Conservation (phyloP, 1,140 invertebrate species). For the Arion vulgaris region DNA sequence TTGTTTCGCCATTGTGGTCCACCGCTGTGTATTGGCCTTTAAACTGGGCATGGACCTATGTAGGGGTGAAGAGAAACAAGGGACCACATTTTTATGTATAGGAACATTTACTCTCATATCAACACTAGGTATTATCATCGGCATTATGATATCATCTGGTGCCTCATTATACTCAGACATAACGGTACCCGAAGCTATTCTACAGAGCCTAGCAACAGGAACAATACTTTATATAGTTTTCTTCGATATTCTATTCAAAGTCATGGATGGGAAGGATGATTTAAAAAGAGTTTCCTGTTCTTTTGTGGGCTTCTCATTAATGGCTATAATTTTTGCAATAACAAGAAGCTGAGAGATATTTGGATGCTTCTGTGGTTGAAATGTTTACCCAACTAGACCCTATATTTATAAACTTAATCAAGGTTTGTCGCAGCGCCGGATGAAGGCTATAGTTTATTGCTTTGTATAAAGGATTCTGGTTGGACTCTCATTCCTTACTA, state of each 20-base stretch:
- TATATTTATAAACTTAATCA: too few relatives aligned
- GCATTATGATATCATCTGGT: constrained; percentile 74
- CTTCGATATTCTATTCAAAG: constrained; percentile 87
- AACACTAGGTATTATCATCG: constrained; percentile 78
- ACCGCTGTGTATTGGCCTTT: constrained; percentile 62
- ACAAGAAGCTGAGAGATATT: constrained; percentile 44
- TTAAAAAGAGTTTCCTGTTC: constrained; percentile 65
- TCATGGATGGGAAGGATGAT: constrained; percentile 68
- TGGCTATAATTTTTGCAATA: constrained; percentile 65
- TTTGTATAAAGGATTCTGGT: too few relatives aligned
- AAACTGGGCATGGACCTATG: constrained; percentile 64
- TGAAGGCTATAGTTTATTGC: too few relatives aligned
- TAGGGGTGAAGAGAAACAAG: constrained; percentile 75
- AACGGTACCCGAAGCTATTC: constrained; percentile 74
- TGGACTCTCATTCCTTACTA: too few relatives aligned
- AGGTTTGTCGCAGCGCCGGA: too few relatives aligned
- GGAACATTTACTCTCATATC: constrained; percentile 80
- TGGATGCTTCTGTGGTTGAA: neutral
- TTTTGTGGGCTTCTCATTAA: constrained; percentile 66
- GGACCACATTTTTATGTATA: constrained; percentile 68
- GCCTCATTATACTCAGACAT: constrained; percentile 65
- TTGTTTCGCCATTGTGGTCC: constrained; percentile 62
- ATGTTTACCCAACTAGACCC: too few relatives aligned
- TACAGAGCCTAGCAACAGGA: constrained; percentile 85
- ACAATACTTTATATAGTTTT: constrained; percentile 94